These are phyloP conservation scores for Euproctis similis DNA, from an alignment of 2,888 invertebrate species.

Conservation along the genomic window DNA sequence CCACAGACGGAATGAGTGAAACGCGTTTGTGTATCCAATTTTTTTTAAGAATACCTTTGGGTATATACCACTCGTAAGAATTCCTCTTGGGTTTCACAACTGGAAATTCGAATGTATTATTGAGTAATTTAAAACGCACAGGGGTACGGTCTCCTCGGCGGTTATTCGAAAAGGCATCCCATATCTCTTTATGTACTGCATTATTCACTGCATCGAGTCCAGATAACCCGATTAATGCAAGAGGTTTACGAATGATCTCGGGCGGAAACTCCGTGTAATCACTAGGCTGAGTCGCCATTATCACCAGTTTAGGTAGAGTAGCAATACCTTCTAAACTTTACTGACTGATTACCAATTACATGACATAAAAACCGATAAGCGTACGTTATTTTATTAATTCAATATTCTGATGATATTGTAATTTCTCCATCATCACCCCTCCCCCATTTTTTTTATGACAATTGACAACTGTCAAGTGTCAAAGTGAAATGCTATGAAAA, in stretches of 20 bases:
- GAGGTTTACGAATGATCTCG: conserved; percentile 88
- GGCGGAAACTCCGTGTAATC: conserved; percentile 83
- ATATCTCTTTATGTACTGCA: conserved; percentile 91
- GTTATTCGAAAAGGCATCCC: conserved; percentile 93
- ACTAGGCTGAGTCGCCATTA: conserved; percentile 73
- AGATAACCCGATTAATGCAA: conserved; percentile 90
- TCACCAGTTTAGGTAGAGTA: conserved; percentile 12
- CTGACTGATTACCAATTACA: conserved; percentile 28
- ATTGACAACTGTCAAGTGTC: conserved; percentile 27
- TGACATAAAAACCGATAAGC: conserved; percentile 18
- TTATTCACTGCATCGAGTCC: conserved; percentile 91
- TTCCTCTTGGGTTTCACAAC: conserved; percentile 89
- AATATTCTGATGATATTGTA: no score
- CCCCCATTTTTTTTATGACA: conserved; percentile 33
- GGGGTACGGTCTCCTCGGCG: conserved; percentile 87
- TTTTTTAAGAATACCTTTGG: conserved; percentile 93
- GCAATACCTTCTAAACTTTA: not conserved
- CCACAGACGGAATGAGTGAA: conserved; percentile 91
- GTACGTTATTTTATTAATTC: conserved; percentile 19
- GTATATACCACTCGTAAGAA: conserved; percentile 96
- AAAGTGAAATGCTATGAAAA: conserved; percentile 25
- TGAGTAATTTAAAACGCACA: conserved; percentile 88
- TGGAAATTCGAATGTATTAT: conserved; percentile 90
- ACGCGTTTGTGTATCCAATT: conserved; percentile 97
- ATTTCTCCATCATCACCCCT: conserved; percentile 48